Conservation (phyloP, 2,797 vertebrate species). For the Lophotriccus pileatus region DNA sequence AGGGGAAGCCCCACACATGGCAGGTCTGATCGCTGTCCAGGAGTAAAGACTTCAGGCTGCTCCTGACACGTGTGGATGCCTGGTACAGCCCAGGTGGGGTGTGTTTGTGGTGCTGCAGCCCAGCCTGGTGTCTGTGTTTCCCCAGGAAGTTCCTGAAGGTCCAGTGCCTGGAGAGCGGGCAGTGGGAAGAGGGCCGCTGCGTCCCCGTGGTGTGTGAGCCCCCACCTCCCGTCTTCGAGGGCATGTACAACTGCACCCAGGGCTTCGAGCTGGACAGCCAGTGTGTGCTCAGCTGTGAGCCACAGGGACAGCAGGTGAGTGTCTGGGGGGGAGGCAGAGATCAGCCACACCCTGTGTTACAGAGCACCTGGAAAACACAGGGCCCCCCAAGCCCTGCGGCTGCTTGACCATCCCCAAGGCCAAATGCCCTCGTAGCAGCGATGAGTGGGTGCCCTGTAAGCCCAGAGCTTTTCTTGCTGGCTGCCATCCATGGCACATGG, state of each 20-base stretch:
- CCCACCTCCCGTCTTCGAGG: constrained; percentile 84
- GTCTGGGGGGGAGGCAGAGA: background rate
- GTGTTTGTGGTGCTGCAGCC: background rate
- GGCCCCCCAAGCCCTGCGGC: fast-evolving
- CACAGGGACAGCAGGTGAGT: constrained; percentile 68
- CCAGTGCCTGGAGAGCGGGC: constrained; percentile 87
- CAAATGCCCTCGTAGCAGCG: background rate
- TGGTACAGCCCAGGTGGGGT: too few relatives aligned
- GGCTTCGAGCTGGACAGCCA: constrained; percentile 83
- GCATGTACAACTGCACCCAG: constrained; percentile 92
- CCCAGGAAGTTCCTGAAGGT: constrained; percentile 89
- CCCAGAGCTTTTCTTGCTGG: background rate
- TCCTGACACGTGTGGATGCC: background rate
- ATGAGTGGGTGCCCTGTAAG: background rate
- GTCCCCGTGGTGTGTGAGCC: constrained; percentile 84
- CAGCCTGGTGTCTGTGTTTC: background rate
- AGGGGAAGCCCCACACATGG: fast-evolving
- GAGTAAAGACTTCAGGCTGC: background rate
- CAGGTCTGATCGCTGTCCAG: background rate
- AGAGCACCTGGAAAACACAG: background rate
- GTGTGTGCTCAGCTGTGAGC: constrained; percentile 84
- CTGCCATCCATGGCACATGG: fast-evolving
- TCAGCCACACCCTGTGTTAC: fast-evolving
- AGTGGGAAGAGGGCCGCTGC: constrained; percentile 86
- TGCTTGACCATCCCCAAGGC: background rate